These are phyloP conservation scores for Umimayanthus chanpuru DNA, from an alignment of 92 coral and sea anemone genomes.

Conservation along the genomic window DNA sequence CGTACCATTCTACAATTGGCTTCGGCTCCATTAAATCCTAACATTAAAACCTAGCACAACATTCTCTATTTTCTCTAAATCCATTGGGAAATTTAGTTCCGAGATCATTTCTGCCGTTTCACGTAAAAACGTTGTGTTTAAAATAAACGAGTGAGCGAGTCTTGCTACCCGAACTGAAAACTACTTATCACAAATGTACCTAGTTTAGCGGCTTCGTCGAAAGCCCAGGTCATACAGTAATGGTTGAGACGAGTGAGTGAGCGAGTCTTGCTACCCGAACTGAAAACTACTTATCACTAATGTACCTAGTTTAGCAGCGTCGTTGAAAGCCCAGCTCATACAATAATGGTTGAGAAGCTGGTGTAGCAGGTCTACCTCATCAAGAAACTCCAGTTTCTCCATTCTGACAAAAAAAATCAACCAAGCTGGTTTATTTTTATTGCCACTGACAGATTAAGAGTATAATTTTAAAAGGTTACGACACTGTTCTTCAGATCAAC, in stretches of 20 bases:
- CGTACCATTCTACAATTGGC: too few species aligned
- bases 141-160: too few species aligned
- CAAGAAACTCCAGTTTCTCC: constrained; percentile 93
- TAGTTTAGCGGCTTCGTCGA: constrained; percentile 70
- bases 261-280: too few species aligned
- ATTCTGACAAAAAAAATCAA: constrained; percentile 58
- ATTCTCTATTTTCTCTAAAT: too few species aligned
- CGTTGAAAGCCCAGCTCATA: constrained; percentile 91
- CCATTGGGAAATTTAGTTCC: too few species aligned
- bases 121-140: too few species aligned
- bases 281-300: too few species aligned
- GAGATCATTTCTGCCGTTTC: too few species aligned
- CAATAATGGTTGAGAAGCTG: constrained; percentile 91
- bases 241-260: constrained; percentile 60
- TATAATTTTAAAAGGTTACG: background rate
- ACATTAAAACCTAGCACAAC: too few species aligned
- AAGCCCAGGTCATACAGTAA: constrained; percentile 93
- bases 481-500: too few species aligned
- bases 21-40: too few species aligned
- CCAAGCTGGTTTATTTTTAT: background rate
- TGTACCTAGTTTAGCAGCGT: constrained; percentile 70
- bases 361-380: constrained; percentile 88
- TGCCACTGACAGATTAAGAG: background rate
- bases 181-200: constrained; percentile 44
- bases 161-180: too few species aligned